Evolutionary conservation across 2,888 invertebrate genomes (phyloP).

Genomic region (Anarsia innoxiella): DNA sequence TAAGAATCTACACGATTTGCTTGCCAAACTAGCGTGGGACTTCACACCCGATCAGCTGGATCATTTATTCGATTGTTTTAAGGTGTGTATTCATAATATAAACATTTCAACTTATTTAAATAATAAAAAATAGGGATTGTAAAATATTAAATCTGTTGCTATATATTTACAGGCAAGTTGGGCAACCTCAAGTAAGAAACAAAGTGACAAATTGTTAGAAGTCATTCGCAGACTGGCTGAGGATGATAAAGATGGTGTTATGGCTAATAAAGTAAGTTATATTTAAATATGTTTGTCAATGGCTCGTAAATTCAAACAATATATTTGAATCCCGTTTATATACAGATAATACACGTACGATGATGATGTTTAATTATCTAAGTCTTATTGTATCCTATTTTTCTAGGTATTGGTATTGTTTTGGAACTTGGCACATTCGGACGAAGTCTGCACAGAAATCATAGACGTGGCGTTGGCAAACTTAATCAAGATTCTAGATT

Average conservation of each 20-base stretch:
- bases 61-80: slow-evolving; percentile 97
- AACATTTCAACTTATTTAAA: too few relatives aligned
- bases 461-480: slow-evolving; percentile 97
- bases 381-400: too few relatives aligned
- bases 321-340: too few relatives aligned
- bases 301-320: too few relatives aligned
- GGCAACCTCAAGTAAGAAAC: slow-evolving; percentile 96
- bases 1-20: slow-evolving; percentile 96
- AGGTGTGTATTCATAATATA: slow-evolving; percentile 76
- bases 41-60: slow-evolving; percentile 98
- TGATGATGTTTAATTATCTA: too few relatives aligned
- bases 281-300: background rate
- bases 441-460: slow-evolving; percentile 97
- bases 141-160: too few relatives aligned
- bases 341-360: too few relatives aligned
- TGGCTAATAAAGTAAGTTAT: slow-evolving; percentile 91
- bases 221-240: slow-evolving; percentile 95
- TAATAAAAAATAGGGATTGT: too few relatives aligned
- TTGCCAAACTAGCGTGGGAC: slow-evolving; percentile 98
- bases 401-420: slow-evolving; percentile 88
- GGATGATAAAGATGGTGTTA: slow-evolving; percentile 98
- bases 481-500: slow-evolving; percentile 97
- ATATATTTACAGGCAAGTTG: slow-evolving; percentile 81
- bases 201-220: slow-evolving; percentile 95
- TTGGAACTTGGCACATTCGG: slow-evolving; percentile 97